Base-by-base conservation (phyloP, 2,797 vertebrate genomes). In the Notolepis coatsorum region DNA sequence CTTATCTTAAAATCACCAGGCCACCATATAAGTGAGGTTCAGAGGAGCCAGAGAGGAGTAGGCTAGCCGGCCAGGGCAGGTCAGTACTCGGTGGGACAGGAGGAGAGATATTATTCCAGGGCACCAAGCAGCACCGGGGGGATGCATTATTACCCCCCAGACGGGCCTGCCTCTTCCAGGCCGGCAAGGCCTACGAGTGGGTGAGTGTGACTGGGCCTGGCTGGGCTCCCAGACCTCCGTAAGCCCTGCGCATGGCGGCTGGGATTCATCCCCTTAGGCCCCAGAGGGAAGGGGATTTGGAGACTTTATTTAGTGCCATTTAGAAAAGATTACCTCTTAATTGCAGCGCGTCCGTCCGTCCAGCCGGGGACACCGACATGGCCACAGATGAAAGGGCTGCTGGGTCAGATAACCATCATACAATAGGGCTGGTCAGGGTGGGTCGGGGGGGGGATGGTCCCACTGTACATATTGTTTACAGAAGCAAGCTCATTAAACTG, bases 261-360 rank as follows among this genome's bases (percentile, higher is more conserved):
- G 82, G 79, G 77, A 89, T 88, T 92, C 82, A 92, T 91, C 91
- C 89, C 89, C 89, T 92, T 91, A 87, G 47, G 57, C 50, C n/a
- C 61, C 70, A 42, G 61, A 79, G 82, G 55, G 73, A 43, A 75
- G 75, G 58, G 75, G 84, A 88, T 91, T 90, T 87, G 73, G 64
- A n/a, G 63, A 85, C 84, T 89, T 88, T 86, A 88, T 90, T 90
- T 91, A 87, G 88, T 80, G 79, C 73, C 88, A 85, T 88, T 90
- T 89, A 89, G 70, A 86, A 87, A 84, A 89, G 86, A 87, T 88
- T 90, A 89, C 81, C 84, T 59, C 59, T 87, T 80, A 89, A 90
- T 77, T 86, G 84, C 71, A 67, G 77, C 68, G 61, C 67, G 71
- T 64, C 52, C 9, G 45, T 56, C 58, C n/a, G n/a, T n/a, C n/a